These are phyloP conservation scores for Odontomachus brunneus DNA, from an alignment of 1,140 invertebrate species.

Conservation along the genomic window DNA sequence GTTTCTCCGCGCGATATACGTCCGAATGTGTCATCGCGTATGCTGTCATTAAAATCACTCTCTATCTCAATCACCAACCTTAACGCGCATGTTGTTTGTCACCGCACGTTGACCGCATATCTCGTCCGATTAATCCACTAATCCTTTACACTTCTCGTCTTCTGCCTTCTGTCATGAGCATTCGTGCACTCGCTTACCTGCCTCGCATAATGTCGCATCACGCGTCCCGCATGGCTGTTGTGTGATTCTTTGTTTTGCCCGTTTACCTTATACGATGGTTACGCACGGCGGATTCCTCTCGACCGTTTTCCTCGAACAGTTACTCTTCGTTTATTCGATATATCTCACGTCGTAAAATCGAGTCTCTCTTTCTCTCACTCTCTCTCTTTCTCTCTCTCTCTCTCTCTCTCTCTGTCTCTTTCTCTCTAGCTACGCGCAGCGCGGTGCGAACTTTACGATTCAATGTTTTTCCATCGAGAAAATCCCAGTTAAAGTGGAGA, in stretches of 20 bases:
- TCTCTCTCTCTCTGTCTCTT: conserved; percentile 14
- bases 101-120: conserved; percentile 35
- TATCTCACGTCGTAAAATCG: conserved; percentile 10
- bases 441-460: conserved; percentile 29
- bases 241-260: conserved; percentile 33
- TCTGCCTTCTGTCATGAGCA: conserved; percentile 62
- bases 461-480: conserved; percentile 12
- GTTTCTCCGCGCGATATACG: conserved; percentile 36
- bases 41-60: conserved; percentile 24
- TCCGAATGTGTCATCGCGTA: conserved; percentile 11
- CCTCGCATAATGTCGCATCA: conserved; percentile 53
- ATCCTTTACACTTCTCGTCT: conserved; percentile 66
- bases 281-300: conserved; percentile 9
- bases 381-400: conserved; percentile 10
- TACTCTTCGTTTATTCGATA: conserved; percentile 22
- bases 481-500: not conserved
- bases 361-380: conserved; percentile 2
- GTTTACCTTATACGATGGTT: not conserved
- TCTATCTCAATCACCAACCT: conserved; percentile 5
- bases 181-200: conserved; percentile 26
- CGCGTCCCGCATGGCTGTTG: conserved; percentile 24
- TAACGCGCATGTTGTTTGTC: conserved; percentile 2
- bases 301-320: conserved; percentile 12
- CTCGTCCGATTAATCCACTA: conserved; percentile 75
- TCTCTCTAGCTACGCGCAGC: conserved; percentile 21